A percentile compares a stretch with the other conserved stretches of the same genome.
These are phyloP conservation scores for Pissodes strobi DNA, from an alignment of 1,140 invertebrate species.

Conservation along the genomic window DNA sequence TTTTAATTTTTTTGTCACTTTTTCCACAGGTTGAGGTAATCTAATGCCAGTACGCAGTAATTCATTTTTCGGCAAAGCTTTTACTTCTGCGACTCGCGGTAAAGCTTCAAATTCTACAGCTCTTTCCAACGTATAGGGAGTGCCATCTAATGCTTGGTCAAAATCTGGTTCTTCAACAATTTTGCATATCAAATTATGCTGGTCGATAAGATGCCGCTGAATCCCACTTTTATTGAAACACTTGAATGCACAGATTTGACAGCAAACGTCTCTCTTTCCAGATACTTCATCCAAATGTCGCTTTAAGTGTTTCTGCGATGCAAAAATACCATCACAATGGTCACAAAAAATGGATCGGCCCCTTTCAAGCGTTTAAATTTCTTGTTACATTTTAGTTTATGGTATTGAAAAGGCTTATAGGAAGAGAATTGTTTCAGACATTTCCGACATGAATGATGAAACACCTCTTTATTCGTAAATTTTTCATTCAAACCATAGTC, in stretches of 20 bases:
- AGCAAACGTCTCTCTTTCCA: background rate
- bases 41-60: background rate
- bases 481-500: background rate
- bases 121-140: background rate
- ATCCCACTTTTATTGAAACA: background rate
- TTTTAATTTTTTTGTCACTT: too few relatives aligned
- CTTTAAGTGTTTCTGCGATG: too few relatives aligned
- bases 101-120: too few relatives aligned
- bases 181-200: conserved; percentile 4
- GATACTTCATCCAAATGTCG: background rate
- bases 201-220: background rate
- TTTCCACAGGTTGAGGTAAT: too few relatives aligned
- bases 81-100: too few relatives aligned
- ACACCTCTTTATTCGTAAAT: background rate
- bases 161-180: background rate
- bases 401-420: background rate
- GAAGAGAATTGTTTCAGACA: background rate
- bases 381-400: background rate
- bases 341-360: too few relatives aligned
- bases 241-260: background rate
- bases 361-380: too few relatives aligned
- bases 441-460: too few relatives aligned
- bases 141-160: background rate
- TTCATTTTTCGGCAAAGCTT: background rate
- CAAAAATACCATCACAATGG: too few relatives aligned